Evolutionary conservation across 2,888 invertebrate genomes (phyloP), one percentile per base, ranked within the genome.

Genomic region (Drosophila diplacantha): DNA sequence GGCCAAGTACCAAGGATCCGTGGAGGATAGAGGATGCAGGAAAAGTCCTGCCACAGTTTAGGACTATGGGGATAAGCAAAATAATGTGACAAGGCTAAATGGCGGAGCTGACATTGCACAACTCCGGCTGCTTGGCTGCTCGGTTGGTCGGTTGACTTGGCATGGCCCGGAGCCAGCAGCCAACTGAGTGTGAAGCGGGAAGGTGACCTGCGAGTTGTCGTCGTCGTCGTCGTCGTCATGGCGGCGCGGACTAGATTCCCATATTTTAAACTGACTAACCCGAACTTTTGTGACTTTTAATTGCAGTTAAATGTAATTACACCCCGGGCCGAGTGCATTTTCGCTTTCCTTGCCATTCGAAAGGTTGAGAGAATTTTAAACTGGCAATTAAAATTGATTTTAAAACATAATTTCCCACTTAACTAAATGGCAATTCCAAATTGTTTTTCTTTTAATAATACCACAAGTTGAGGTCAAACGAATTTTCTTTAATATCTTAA

Each of bases 51-150:
- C 32, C 26, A 43, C 44, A 53, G 50, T 47, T 22, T 50, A 43
- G 37, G 35, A 26, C 60, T 24, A 50, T 60, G 35, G 58, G 82
- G 74, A 78, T 82, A 82, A 80, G 75, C 77, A 75, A 82, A 80
- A 80, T 82, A 82, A 80, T 82, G 80, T 75, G 80, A 80, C 83
- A 82, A 71, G 80, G 80, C 80, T 80, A 82, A 80, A 82, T 82
- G 81, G 70, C 70, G 69, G 65, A 74, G 83, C 80, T 82, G 83
- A 75, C 81, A 80, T 70, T 71, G 83, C 75, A 75, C 65, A 70
- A 70, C 73, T 71, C 43, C 54, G 41, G 43, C 44, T 34, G 49
- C 37, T 24, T 44, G 32, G 32, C 6, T 52, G 39, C 24, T n/a
- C 35, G 41, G 57, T 16, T 50, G 24, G 49, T 9, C 37, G 54